Conservation (phyloP, 2,888 invertebrate species). For the Eupsilia transversa region DNA sequence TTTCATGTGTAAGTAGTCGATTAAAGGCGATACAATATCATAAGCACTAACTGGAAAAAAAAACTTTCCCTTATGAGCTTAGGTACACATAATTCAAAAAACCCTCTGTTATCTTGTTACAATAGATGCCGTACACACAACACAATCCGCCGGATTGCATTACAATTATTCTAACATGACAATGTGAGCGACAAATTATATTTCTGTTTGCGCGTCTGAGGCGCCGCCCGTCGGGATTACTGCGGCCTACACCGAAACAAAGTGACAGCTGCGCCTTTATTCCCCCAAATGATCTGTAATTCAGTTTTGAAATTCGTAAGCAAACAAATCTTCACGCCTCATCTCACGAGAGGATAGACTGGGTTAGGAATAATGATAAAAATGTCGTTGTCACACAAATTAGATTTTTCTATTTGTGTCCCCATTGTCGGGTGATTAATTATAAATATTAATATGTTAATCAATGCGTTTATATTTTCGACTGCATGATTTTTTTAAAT, state of each 20-base stretch:
- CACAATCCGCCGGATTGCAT: conserved; percentile 53
- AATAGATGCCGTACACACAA: conserved; percentile 2
- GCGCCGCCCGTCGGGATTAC: conserved; percentile 66
- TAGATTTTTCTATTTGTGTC: conserved; percentile 31
- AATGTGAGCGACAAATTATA: conserved; percentile 78
- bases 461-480: conserved; percentile 9
- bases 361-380: conserved; percentile 44
- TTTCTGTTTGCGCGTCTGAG: conserved; percentile 65
- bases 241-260: conserved; percentile 60
- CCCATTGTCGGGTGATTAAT: conserved; percentile 1
- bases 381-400: conserved; percentile 40
- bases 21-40: too few relatives aligned
- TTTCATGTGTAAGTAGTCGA: not conserved
- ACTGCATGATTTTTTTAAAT: conserved; percentile 4
- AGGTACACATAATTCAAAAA: not conserved
- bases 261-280: conserved; percentile 73
- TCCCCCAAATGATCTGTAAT: conserved; percentile 71
- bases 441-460: conserved; percentile 36
- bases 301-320: conserved; percentile 70
- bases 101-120: not conserved
- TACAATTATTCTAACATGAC: conserved; percentile 73
- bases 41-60: not conserved
- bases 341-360: conserved; percentile 46
- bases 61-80: not conserved
- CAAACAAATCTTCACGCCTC: conserved; percentile 63